phyloP scores from a whole-genome alignment of 2,113 vertebrate genomes.

The Bagarius yarrelli region DNA sequence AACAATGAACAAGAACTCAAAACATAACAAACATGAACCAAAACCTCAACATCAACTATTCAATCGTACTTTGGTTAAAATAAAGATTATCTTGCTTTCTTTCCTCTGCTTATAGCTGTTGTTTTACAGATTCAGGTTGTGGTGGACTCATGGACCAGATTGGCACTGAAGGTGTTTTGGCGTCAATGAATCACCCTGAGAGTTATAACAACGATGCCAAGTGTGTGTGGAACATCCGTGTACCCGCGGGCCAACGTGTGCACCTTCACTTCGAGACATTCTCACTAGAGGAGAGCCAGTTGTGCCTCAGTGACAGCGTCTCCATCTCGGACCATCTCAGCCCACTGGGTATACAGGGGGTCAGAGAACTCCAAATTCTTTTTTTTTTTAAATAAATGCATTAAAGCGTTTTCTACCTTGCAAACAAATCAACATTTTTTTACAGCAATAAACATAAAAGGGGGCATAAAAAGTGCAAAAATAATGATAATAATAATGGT shows the following conservation, averaged over 20 bases:
- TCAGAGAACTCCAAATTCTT: not conserved
- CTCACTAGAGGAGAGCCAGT: conserved; percentile 69
- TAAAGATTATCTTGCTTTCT: no score
- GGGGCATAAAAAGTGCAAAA: no score
- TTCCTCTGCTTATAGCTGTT: no score
- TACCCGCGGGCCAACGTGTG: conserved; percentile 64
- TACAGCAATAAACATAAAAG: no score
- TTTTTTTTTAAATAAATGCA: not conserved
- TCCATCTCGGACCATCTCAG: conserved; percentile 62
- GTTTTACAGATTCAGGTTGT: conserved; percentile 65
- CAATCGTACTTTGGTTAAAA: not conserved
- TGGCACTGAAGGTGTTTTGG: conserved; percentile 57
- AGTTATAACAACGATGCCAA: conserved; percentile 66
- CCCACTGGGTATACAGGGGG: conserved; percentile 60
- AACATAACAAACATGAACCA: no score
- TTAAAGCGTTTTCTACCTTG: not conserved
- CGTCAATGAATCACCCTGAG: conserved; percentile 66
- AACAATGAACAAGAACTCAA: no score
- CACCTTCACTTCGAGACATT: conserved; percentile 69
- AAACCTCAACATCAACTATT: not conserved
- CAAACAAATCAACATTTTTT: no score
- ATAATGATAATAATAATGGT: no score
- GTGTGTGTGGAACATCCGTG: conserved; percentile 73
- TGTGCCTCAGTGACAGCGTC: conserved; percentile 70
- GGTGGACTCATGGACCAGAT: conserved; percentile 65